phyloP scores from a whole-genome alignment of 1,140 invertebrate species.

The Cydia splendana region DNA sequence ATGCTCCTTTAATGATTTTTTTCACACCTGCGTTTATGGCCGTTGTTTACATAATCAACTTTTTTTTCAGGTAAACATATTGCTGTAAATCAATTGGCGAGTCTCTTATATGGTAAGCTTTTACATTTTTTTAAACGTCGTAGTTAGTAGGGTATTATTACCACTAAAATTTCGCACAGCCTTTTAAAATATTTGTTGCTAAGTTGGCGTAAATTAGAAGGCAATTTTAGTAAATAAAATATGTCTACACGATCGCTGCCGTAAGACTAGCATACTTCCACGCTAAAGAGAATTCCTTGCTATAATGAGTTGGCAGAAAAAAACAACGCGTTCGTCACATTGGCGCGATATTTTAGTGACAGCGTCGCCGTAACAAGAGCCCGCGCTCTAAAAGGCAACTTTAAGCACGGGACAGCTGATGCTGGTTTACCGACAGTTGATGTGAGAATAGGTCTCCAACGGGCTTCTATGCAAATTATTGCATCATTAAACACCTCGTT shows the following conservation, averaged over 20 bases:
- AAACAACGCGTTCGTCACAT: constrained; percentile 40
- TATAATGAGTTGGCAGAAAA: constrained; percentile 33
- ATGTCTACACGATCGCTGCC: not conserved
- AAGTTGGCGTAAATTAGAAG: not conserved
- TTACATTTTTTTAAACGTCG: not conserved
- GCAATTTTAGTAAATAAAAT: not conserved
- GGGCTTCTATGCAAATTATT: constrained; percentile 76
- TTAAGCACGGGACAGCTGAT: constrained; percentile 36
- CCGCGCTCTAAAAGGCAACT: constrained; percentile 59
- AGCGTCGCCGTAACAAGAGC: constrained; percentile 56
- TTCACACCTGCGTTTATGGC: constrained; percentile 25
- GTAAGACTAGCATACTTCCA: constrained; percentile 25
- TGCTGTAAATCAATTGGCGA: constrained; percentile 48
- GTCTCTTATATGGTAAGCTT: constrained; percentile 57
- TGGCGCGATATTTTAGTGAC: constrained; percentile 49
- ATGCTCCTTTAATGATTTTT: constrained; percentile 43
- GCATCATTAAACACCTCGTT: constrained; percentile 77
- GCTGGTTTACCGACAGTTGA: constrained; percentile 50
- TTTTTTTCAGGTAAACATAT: constrained; percentile 66
- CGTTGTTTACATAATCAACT: constrained; percentile 42
- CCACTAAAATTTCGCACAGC: not conserved
- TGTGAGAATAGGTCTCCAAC: constrained; percentile 71
- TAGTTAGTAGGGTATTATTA: not conserved
- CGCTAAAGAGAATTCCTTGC: constrained; percentile 23
- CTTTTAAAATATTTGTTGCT: not conserved